Percentiles rank a stretch among this genome's conserved stretches.
These are phyloP conservation scores for Percina caprodes DNA, from an alignment of 2,113 vertebrate species.

Conservation along the genomic window DNA sequence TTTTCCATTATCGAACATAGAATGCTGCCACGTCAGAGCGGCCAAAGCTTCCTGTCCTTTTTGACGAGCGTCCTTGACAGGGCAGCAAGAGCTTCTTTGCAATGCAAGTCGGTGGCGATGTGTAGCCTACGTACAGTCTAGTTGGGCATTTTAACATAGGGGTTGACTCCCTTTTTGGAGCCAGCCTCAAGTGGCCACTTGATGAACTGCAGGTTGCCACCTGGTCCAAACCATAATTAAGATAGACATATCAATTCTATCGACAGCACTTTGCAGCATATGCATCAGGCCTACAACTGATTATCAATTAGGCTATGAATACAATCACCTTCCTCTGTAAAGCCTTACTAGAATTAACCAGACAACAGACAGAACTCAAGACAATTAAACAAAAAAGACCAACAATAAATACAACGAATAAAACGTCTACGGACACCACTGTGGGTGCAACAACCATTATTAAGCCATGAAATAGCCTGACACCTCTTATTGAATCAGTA, in stretches of 20 bases:
- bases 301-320: background rate
- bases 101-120: too few species aligned
- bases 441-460: background rate
- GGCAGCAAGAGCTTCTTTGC: too few species aligned
- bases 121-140: too few species aligned
- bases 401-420: background rate
- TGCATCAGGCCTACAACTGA: background rate
- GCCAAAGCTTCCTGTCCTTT: too few species aligned
- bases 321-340: background rate
- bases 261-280: background rate
- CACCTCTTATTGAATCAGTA: background rate
- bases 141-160: too few species aligned
- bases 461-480: background rate
- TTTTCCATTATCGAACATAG: too few species aligned
- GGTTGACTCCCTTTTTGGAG: too few species aligned
- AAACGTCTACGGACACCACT: background rate
- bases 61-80: too few species aligned
- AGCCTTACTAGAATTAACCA: background rate
- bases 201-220: too few species aligned
- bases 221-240: too few species aligned
- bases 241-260: background rate
- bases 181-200: too few species aligned
- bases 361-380: background rate
- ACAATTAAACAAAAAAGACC: background rate
- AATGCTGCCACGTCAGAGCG: too few species aligned